phyloP scores from a whole-genome alignment of 1,140 invertebrate genomes.

The Apis mellifera region Amel_HAv3.1 CM009941.2:830501-831000 shows the following conservation, averaged over 20 bases:
- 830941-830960: constrained; percentile 24
- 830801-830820: too few relatives aligned
- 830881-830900: too few relatives aligned
- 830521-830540: constrained; percentile 40
- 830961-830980: constrained; percentile 12
- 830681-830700: neutral
- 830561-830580: neutral
- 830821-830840: too few relatives aligned
- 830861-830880: too few relatives aligned
- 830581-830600: neutral
- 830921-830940: neutral
- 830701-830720: neutral
- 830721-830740: neutral
- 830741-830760: too few relatives aligned
- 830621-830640: neutral
- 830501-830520: constrained; percentile 34
- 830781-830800: too few relatives aligned
- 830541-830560: constrained; percentile 27
- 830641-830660: constrained; percentile 5
- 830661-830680: neutral
- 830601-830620: neutral
- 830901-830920: neutral
- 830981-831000: neutral
- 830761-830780: too few relatives aligned
- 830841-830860: too few relatives aligned